Percentiles rank a stretch among this genome's conserved stretches.
phyloP scores from a whole-genome alignment of 2,888 invertebrate genomes.

The Nymphalis c-album region DNA sequence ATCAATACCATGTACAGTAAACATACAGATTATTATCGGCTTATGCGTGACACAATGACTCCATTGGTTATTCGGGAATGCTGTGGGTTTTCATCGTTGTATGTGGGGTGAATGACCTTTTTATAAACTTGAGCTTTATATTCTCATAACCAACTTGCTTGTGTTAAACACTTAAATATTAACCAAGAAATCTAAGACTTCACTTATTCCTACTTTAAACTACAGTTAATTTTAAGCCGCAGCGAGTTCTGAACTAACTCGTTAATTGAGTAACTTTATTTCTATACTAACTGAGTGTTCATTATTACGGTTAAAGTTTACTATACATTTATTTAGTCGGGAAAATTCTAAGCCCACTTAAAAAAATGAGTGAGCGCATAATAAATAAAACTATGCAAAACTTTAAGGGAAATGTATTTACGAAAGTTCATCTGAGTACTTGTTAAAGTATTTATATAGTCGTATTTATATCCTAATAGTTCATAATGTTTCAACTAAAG shows the following conservation, averaged over 20 bases:
- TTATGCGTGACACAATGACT: too few relatives aligned
- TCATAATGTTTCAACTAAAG: too few relatives aligned
- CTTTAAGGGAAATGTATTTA: too few relatives aligned
- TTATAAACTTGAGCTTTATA: neutral
- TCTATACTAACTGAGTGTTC: conserved; percentile 1
- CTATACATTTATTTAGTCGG: neutral
- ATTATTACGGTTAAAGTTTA: neutral
- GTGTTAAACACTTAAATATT: neutral
- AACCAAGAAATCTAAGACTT: conserved; percentile 3
- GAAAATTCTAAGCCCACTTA: neutral
- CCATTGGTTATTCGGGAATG: too few relatives aligned
- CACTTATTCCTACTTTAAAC: conserved; percentile 1
- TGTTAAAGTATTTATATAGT: too few relatives aligned
- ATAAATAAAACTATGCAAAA: too few relatives aligned
- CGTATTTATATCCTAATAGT: too few relatives aligned
- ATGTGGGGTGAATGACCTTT: too few relatives aligned
- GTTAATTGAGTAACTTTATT: conserved; percentile 11
- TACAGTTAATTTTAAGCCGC: neutral
- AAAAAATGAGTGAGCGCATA: neutral
- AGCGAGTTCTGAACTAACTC: neutral
- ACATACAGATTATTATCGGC: too few relatives aligned
- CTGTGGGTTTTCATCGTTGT: too few relatives aligned
- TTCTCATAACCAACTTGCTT: neutral
- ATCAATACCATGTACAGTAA: too few relatives aligned
- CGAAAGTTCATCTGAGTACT: too few relatives aligned